Evolutionary conservation across 2,113 vertebrate species (phyloP).

Genomic region (Tenebrosternarchus preto): DNA sequence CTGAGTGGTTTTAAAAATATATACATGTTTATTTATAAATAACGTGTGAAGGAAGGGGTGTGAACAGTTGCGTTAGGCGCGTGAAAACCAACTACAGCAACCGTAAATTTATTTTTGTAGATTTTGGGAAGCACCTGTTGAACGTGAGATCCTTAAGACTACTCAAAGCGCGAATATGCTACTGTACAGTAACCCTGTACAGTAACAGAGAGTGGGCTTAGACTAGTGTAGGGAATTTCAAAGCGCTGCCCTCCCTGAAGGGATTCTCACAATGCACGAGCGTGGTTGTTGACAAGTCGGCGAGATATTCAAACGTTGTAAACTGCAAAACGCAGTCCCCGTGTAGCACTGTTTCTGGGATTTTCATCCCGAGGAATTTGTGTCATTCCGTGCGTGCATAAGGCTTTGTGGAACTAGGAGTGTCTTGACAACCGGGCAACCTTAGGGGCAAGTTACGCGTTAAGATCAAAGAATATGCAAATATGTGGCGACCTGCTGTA

Average conservation of each 20-base stretch:
- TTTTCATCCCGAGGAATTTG: constrained; percentile 55
- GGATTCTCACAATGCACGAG: constrained; percentile 18
- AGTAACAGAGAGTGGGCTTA: no score
- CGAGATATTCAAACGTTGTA: constrained; percentile 56
- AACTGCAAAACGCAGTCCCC: constrained; percentile 42
- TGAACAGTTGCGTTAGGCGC: no score
- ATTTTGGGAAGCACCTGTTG: constrained; percentile 24
- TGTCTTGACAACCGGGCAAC: background rate
- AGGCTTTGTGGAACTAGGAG: constrained; percentile 33
- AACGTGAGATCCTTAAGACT: background rate
- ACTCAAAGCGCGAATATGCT: background rate
- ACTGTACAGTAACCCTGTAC: background rate
- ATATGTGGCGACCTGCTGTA: background rate
- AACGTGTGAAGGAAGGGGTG: no score
- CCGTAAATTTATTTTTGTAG: background rate
- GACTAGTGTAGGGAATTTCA: no score
- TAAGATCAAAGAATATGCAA: constrained; percentile 47
- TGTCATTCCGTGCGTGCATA: constrained; percentile 38
- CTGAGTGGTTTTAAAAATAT: no score
- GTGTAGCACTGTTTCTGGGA: constrained; percentile 39
- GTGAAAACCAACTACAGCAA: no score
- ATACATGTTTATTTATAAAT: no score
- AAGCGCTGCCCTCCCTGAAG: background rate
- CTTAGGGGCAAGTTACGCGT: background rate
- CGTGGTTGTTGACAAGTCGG: constrained; percentile 41